Base-by-base conservation (phyloP, 2,888 invertebrate genomes). In the Tetanocera ferruginea region DNA sequence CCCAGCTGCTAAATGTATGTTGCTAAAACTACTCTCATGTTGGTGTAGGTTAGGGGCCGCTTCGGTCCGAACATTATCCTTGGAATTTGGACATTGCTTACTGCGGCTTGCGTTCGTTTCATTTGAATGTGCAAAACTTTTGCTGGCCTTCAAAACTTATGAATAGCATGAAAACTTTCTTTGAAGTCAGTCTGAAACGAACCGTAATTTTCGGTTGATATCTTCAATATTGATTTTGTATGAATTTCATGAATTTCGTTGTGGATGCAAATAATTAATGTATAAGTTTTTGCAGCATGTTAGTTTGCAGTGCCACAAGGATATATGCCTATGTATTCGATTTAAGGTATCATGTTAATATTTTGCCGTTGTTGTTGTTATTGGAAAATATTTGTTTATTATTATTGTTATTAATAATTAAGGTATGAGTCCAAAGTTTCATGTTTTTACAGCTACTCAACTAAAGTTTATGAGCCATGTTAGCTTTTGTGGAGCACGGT, bases 181-280 rank as follows among this genome's bases (percentile, higher is more conserved):
- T n/a, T 3, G 31, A 31, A 31, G 55, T 60, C 14, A 31, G 55
- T 60, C 14, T 60, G 25, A 14, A 14, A 25, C 9, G 11, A 28
- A 60, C 25, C 19, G 19, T 14, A 60, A 34, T 67, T 19, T 67
- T 5, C 19, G 43, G 43, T 23, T 67, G 67, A 49, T 23, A 43
- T 67, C 14, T 19, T 43, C 25, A 67, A 23, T 67, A 67, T 67
- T 67, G 67, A 67, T 67, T 67, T 23, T 9, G 49, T 67, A 43
- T 49, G 14, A 6, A 67, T 67, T 43, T 8, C 11, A 43, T 49
- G 14, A 6, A 67, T 67, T 43, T 8, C 11, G 9, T 28, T 43
- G 9, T 43, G 11, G 43, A 14, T 25, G 14, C 25, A 60, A 60
- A 60, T 11, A 28, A 25, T 60, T 60, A 60, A 60, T 60, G 28